Conservation (phyloP, 2,888 invertebrate species). For the Zaprionus obscuricornis region DNA sequence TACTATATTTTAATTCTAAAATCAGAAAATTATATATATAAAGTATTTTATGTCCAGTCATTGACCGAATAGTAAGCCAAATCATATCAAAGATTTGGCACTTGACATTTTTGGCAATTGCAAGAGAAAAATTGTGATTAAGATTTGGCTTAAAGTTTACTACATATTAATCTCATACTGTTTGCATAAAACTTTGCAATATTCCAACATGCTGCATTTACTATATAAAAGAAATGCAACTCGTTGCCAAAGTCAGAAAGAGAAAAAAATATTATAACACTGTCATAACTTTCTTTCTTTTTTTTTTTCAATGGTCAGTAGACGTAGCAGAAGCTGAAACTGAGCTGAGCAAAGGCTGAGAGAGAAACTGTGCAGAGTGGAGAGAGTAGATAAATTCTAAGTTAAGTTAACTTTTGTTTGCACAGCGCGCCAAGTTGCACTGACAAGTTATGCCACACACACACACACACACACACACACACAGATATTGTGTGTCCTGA, state of each 20-base stretch:
- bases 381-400: slow-evolving; percentile 77
- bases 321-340: slow-evolving; percentile 11
- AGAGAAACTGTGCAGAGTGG: slow-evolving; percentile 39
- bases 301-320: slow-evolving; percentile 67
- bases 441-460: slow-evolving; percentile 60
- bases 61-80: no score
- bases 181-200: no score
- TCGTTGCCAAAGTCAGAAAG: slow-evolving; percentile 43
- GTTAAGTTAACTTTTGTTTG: slow-evolving; percentile 68
- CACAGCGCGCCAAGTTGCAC: slow-evolving; percentile 48
- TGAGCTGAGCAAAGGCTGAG: neutral
- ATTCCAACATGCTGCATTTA: no score
- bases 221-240: no score
- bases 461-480: no score
- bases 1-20: slow-evolving; percentile 37
- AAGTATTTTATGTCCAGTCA: slow-evolving; percentile 52
- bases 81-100: no score
- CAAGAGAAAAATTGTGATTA: no score
- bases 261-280: slow-evolving; percentile 52
- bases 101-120: no score
- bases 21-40: slow-evolving; percentile 51
- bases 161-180: no score
- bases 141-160: no score
- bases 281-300: slow-evolving; percentile 78
- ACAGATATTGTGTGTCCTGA: slow-evolving; percentile 48